phyloP scores from a whole-genome alignment of 1,140 invertebrate genomes.

The Drosophila pseudoobscura region DNA sequence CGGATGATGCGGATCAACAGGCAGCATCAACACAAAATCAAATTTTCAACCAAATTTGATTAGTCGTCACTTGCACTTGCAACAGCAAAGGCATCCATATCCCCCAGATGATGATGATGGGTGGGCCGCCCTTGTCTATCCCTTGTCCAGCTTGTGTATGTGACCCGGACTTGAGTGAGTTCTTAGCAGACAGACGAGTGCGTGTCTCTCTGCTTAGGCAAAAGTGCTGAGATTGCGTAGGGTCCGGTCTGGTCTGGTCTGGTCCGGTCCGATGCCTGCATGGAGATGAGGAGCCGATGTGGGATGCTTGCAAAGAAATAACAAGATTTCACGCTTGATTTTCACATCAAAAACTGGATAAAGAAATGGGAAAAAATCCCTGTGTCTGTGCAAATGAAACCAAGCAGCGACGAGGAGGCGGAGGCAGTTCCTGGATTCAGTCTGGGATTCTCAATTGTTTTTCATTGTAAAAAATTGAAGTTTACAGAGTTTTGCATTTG shows the following conservation, averaged over 20 bases:
- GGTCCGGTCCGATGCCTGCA: conserved; percentile 25
- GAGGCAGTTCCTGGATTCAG: conserved; percentile 1
- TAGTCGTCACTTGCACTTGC: conserved; percentile 43
- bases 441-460: conserved; percentile 31
- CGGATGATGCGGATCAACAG: conserved; percentile 40
- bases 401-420: conserved; percentile 30
- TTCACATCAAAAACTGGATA: conserved; percentile 63
- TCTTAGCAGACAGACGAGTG: conserved; percentile 23
- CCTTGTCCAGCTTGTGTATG: conserved; percentile 10
- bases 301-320: conserved; percentile 55
- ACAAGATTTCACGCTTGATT: conserved; percentile 73
- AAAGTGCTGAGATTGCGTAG: conserved; percentile 52
- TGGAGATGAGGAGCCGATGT: conserved; percentile 15
- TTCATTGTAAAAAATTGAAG: conserved; percentile 50
- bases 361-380: conserved; percentile 50
- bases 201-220: conserved; percentile 6
- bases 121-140: too few relatives aligned
- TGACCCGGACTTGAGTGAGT: conserved; percentile 18
- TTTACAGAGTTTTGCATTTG: conserved; percentile 39
- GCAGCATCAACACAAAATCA: conserved; percentile 47
- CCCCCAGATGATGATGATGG: not conserved
- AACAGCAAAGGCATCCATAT: conserved; percentile 18
- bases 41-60: conserved; percentile 54
- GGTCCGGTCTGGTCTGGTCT: conserved; percentile 30
- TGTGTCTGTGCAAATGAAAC: conserved; percentile 51